Percentiles rank a stretch among this genome's conserved stretches.
Conservation (phyloP, 2,113 vertebrate genomes). For the Rhea americana region DNA sequence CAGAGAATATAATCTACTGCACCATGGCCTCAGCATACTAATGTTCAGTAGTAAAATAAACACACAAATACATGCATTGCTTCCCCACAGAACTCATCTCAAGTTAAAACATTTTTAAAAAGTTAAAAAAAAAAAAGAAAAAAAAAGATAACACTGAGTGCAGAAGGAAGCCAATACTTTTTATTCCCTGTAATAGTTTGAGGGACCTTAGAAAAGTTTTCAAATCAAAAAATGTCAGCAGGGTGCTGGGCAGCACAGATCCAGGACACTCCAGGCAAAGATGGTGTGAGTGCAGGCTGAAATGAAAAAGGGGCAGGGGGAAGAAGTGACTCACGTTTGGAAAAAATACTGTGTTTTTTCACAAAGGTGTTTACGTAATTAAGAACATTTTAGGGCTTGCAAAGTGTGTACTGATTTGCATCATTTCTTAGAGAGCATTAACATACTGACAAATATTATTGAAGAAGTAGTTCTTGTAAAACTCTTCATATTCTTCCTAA, state of each 20-base stretch:
- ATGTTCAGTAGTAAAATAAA: constrained; percentile 13
- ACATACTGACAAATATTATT: neutral
- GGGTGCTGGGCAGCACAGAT: neutral
- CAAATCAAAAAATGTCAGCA: neutral
- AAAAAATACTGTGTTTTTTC: neutral
- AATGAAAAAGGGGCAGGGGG: neutral
- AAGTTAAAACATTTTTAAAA: neutral
- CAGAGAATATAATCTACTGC: neutral
- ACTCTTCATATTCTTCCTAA: neutral
- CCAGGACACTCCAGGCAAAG: neutral
- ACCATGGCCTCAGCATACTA: constrained; percentile 4
- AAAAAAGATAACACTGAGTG: neutral
- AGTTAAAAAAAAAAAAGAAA: too few species aligned
- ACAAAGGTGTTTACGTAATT: neutral
- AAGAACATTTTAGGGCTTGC: neutral
- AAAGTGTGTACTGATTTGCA: neutral
- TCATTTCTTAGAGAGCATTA: neutral
- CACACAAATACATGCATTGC: neutral
- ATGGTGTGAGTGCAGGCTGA: neutral
- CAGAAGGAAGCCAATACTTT: neutral
- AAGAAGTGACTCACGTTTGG: neutral
- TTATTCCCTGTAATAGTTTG: neutral
- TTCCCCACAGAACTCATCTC: neutral
- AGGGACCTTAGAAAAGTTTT: neutral
- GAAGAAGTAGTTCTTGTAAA: neutral